Evolutionary conservation across 2,888 invertebrate species (phyloP), one percentile per base, ranked within the genome.

Genomic region (Dryocosmus kuriphilus): DNA sequence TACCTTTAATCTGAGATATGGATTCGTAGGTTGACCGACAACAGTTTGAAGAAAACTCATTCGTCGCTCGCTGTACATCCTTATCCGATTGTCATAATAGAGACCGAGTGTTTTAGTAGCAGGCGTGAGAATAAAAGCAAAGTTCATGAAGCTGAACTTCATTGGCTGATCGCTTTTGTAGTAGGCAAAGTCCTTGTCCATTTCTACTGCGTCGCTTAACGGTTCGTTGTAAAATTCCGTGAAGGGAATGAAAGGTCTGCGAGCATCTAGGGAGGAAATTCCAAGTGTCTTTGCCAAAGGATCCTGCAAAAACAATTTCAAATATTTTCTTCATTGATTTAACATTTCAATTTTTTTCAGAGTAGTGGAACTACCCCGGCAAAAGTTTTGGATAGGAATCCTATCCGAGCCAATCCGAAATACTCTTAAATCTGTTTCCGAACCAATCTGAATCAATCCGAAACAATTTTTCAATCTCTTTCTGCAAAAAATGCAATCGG

Each of bases 151-250:
- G 87, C 97, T 96, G 92, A 97, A 97, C 92, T 96, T 96, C 89
- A 89, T 88, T 76, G 91, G 90, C 78, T 92, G 90, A 67, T 95
- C 95, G 86, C 95, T 95, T 92, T 97, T 97, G 92, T 96, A 98
- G 91, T 96, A 96, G 73, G 97, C 95, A 92, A 97, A 98, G 92
- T 98, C 98, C 89, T 96, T 95, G 91, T 98, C 97, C 96, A 98
- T 98, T 93, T 98, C 97, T 81, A 98, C 95, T 77, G 95, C 95
- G 91, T 98, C 98, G 92, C 98, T 98, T 73, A 98, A 93, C 0
- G 97, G 96, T 91, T 98, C 98, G 91, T 98, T 98, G 92, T 98
- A 97, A 92, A 98, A 98, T 88, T 98, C 98, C 82, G 96, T 95
- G 88, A 96, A 97, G 77, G 97, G 95, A 89, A 98, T 94, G 87